Base-by-base conservation (phyloP, 2,113 vertebrate species). In the Castor canadensis region DNA sequence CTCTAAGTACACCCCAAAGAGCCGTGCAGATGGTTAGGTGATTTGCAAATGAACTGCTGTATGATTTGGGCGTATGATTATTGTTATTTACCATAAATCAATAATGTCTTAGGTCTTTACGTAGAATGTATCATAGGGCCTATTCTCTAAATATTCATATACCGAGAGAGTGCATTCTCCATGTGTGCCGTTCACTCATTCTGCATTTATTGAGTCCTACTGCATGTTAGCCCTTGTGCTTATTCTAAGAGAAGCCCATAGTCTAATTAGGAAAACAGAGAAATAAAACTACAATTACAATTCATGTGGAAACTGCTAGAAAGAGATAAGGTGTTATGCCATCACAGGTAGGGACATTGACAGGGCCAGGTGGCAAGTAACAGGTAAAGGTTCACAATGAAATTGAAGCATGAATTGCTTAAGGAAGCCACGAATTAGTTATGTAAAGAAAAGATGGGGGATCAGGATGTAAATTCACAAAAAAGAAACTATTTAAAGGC, bases 401-500 rank as follows among this genome's bases (percentile, higher is more conserved):
- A 86, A 86, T 4, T 62, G 40, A 79, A 69, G 11, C 10, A 38
- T 91, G 47, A 45, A 47, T 15, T 71, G 54, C 38, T 9, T 54
- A 20, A 40, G 69, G 75, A 87, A 75, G 35, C 16, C 49, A 82
- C 43, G 9, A 91, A 93, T 58, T 54, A 62, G 54, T 15, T 13
- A 87, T 64, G 47, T 30, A 58, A 87, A 45, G 81, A 88, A 79
- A 86, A 95, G 32, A 43, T 38, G 52, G 24, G 69, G 35, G 6
- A 66, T 60, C 38, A 93, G 45, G 30, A 40, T 20, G 62, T 83
- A 45, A 32, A 13, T 52, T 79, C 66, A 94, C 58, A 49, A 84
- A 94, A 96, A 89, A 54, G 58, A 56, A 87, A 67, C 38, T 62
- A 40, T 43, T 22, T 32, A 85, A 91, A 76, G 43, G 75, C n/a